A percentile compares a stretch with the other conserved stretches of the same genome.
These are phyloP conservation scores for Catagonus wagneri DNA, from an alignment of 2,113 vertebrate species.

Conservation along the genomic window DNA sequence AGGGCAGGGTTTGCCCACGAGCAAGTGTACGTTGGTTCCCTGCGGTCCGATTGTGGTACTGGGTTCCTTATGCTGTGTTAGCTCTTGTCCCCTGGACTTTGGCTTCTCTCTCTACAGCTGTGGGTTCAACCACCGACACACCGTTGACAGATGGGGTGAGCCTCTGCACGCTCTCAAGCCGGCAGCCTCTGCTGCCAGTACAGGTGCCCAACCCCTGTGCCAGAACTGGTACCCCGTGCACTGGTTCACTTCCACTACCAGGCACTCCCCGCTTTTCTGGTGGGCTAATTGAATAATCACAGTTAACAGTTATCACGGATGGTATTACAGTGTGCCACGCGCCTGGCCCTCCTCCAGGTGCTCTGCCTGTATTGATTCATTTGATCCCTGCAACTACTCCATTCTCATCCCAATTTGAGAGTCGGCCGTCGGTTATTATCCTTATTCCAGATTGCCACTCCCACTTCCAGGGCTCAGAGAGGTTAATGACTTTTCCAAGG, in stretches of 20 bases:
- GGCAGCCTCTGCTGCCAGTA: accelerated
- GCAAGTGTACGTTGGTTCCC: neutral
- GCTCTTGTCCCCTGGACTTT: neutral
- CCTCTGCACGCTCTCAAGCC: neutral
- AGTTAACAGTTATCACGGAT: accelerated
- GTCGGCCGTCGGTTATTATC: neutral
- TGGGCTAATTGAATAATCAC: neutral
- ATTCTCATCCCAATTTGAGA: neutral
- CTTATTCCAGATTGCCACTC: neutral
- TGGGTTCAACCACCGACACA: neutral
- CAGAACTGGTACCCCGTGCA: neutral
- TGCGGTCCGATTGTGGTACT: neutral
- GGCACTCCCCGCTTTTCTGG: accelerated
- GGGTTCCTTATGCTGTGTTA: accelerated
- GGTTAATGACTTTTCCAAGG: neutral
- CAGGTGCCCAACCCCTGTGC: accelerated
- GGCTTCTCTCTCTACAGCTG: neutral
- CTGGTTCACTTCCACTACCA: accelerated
- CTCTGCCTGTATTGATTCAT: accelerated
- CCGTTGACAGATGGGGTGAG: accelerated
- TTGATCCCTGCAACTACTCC: neutral
- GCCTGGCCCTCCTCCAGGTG: neutral
- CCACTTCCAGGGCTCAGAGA: neutral
- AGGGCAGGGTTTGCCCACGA: neutral
- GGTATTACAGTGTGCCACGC: accelerated